Percentiles rank a stretch among this genome's conserved stretches.
Evolutionary conservation across 2,113 vertebrate species (phyloP).

Genomic region (Dendropsophus ebraccatus): DNA sequence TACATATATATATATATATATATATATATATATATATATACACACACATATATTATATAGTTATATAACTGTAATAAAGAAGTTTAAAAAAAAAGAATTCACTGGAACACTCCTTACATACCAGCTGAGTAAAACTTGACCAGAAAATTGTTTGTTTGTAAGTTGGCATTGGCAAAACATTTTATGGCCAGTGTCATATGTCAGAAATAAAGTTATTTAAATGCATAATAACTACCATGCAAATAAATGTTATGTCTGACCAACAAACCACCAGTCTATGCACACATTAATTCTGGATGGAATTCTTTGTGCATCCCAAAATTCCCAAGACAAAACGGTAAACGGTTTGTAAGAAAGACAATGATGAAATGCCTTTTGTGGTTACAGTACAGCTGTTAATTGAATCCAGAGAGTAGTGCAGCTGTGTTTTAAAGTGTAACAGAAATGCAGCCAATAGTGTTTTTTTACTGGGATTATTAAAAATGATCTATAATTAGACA

Average conservation of each 20-base stretch:
- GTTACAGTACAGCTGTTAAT: conserved; percentile 35
- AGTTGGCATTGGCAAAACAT: too few relatives aligned
- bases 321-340: conserved; percentile 35
- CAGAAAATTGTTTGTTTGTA: too few relatives aligned
- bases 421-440: conserved; percentile 18
- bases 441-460: conserved; percentile 16
- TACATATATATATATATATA: too few relatives aligned
- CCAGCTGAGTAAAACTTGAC: too few relatives aligned
- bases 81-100: too few relatives aligned
- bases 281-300: conserved; percentile 4
- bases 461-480: conserved; percentile 11
- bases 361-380: conserved; percentile 42
- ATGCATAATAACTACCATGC: neutral
- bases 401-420: conserved; percentile 19
- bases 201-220: neutral
- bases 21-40: too few relatives aligned
- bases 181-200: neutral
- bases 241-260: neutral
- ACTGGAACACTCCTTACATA: too few relatives aligned
- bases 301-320: conserved; percentile 16
- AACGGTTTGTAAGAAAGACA: conserved; percentile 31
- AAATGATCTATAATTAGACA: conserved; percentile 26
- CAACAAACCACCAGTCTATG: neutral
- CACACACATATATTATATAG: too few relatives aligned
- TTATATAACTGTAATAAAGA: too few relatives aligned